phyloP scores from a whole-genome alignment of 2,888 invertebrate species.

The Drosophila anomelani region DNA sequence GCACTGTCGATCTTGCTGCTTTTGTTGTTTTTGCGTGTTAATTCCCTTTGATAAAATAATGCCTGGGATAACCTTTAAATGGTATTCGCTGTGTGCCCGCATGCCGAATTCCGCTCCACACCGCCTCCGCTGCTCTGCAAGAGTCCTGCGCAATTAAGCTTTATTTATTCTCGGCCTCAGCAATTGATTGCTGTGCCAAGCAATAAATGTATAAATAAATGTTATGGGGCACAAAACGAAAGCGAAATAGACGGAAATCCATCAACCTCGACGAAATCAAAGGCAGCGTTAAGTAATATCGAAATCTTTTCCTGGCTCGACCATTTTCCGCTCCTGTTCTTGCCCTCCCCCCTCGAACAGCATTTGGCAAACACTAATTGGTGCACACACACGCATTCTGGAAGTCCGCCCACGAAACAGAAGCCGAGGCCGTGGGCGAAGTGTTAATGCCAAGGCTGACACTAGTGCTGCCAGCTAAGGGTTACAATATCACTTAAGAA shows the following conservation, averaged over 20 bases:
- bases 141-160: conserved; percentile 76
- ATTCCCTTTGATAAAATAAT: conserved; percentile 81
- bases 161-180: conserved; percentile 73
- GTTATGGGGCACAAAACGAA: conserved; percentile 64
- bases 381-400: conserved; percentile 30
- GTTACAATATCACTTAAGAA: not conserved
- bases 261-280: conserved; percentile 67
- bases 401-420: conserved; percentile 2
- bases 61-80: conserved; percentile 80
- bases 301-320: conserved; percentile 45
- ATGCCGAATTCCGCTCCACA: conserved; percentile 51
- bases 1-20: conserved; percentile 21
- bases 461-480: not conserved
- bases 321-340: not conserved
- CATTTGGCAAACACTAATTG: conserved; percentile 64
- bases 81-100: conserved; percentile 69
- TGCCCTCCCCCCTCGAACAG: conserved; percentile 4
- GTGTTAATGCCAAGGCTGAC: conserved; percentile 73
- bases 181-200: conserved; percentile 79
- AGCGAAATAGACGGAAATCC: conserved; percentile 42
- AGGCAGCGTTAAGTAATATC: conserved; percentile 62
- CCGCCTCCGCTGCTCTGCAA: conserved; percentile 21
- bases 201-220: conserved; percentile 81
- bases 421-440: conserved; percentile 55
- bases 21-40: conserved; percentile 78